Base-by-base conservation (phyloP, 2,888 invertebrate species). In the Rambutsinella grinnellia region DNA sequence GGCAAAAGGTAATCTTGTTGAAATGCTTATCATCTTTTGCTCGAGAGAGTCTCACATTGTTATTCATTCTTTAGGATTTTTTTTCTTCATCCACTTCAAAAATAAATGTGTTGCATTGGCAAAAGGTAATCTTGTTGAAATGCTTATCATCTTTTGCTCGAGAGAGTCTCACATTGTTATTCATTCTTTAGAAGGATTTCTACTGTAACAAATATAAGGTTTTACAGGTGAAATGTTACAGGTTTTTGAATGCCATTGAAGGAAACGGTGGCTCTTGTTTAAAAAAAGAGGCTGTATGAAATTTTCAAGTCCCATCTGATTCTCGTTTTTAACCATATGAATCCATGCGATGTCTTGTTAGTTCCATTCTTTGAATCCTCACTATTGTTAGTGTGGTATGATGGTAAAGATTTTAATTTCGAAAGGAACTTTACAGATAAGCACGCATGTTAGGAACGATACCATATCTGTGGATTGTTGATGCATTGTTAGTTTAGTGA, bases 401-500 rank as follows among this genome's bases (percentile, higher is more conserved):
- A n/a, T n/a, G n/a, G n/a, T n/a, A n/a, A n/a, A n/a, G n/a, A n/a
- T n/a, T n/a, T n/a, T n/a, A n/a, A n/a, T n/a, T n/a, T n/a, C n/a
- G 36, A 36, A 36, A 36, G 13, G 36, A 5, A 36, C 6, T 36
- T 36, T 13, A 36, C 36, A 13, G 36, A 36, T 36, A 36, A 13
- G 36, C 36, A 36, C 36, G 36, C 36, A 36, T 36, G 36, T 36
- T 36, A 8, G 5, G 36, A 36, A 36, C 36, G 6, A 8, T 36
- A 36, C 36, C 36, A 36, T 36, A 36, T 36, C 13, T 13, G 36
- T 36, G 36, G 36, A 23, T 28, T 65, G 36, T 65, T 65, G 54
- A 15, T 23, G 19, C 10, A 47, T 65, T 65, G 65, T 54, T 63
- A 10, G 62, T 26, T 53, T 65, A 53, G 17, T 53, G 17, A 15